Evolutionary conservation across 2,888 invertebrate genomes (phyloP), one percentile per base, ranked within the genome.

Genomic region (Didymodactylos carnosus): DNA sequence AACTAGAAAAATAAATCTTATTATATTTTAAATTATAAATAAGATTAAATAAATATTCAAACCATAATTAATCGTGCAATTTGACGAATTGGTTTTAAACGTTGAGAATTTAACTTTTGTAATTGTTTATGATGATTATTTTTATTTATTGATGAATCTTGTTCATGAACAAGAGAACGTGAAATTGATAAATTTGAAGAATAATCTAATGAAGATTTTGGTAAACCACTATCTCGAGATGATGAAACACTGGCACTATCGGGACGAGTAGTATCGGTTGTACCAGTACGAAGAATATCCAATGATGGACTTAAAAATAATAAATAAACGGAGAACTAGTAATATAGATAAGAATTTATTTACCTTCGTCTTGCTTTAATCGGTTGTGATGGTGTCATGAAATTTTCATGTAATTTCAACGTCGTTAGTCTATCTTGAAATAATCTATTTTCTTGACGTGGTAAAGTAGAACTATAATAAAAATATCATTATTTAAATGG

Each of bases 41-140:
- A n/a, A n/a, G 4, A 5, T 51, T 3, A 51, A 25, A 3, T 35
- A 1, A 16, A 19, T n/a, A 39, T 8, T 25, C 89, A 90, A 77
- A 92, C 86, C 76, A 92, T 87, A 13, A 90, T 91, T 85, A 90
- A 91, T 83, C 91, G 89, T 0, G 91, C 91, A 82, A 88, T 88
- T 81, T 93, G 92, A 71, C 91, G 87, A 40, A 91, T 91, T 0
- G 90, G 88, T 70, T 89, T 87, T 43, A 94, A 85, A 77, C 94
- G 86, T 74, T 87, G 86, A 0, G 92, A 89, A 80, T 87, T 89
- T 11, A 94, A 83, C 7, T 90, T 89, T 25, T 29, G 29, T 19
- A 62, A 35, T 35, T 62, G 29, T 29, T 62, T 35, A 35, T 19
- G 53, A 35, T 62, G 53, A 23, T 46, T 19, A 1, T 29, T 25